These are phyloP conservation scores for Drepana falcataria DNA, from an alignment of 2,888 invertebrate species.

Conservation along the genomic window DNA sequence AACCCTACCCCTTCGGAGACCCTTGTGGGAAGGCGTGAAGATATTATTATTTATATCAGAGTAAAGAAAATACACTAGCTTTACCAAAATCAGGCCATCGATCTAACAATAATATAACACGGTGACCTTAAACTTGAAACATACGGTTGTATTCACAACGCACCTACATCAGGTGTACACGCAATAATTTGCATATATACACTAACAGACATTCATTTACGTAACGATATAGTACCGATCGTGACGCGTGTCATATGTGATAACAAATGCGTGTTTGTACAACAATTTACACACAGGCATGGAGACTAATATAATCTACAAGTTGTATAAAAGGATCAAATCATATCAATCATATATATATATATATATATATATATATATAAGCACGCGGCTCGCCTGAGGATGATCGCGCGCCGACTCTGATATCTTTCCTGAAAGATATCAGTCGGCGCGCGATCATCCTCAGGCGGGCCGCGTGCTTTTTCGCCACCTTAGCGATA, in stretches of 20 bases:
- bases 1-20: no score
- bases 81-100: no score
- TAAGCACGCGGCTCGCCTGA: no score
- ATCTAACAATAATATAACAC: no score
- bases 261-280: constrained; percentile 8
- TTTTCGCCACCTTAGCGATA: no score
- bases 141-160: constrained; percentile 1
- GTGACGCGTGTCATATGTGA: constrained; percentile 6
- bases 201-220: constrained; percentile 5
- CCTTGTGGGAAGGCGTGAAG: no score
- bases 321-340: not conserved
- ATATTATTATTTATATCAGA: no score
- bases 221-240: constrained; percentile 5
- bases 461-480: no score
- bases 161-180: not conserved
- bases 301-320: not conserved
- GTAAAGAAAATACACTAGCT: no score
- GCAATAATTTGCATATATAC: constrained; percentile 12
- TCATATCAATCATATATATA: not conserved
- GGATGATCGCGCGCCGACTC: no score
- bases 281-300: not conserved
- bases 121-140: constrained; percentile 2
- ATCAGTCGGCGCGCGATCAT: no score
- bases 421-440: no score
- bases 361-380: not conserved